phyloP scores from a whole-genome alignment of 2,797 vertebrate species.

The Oreochromis mossambicus region DNA sequence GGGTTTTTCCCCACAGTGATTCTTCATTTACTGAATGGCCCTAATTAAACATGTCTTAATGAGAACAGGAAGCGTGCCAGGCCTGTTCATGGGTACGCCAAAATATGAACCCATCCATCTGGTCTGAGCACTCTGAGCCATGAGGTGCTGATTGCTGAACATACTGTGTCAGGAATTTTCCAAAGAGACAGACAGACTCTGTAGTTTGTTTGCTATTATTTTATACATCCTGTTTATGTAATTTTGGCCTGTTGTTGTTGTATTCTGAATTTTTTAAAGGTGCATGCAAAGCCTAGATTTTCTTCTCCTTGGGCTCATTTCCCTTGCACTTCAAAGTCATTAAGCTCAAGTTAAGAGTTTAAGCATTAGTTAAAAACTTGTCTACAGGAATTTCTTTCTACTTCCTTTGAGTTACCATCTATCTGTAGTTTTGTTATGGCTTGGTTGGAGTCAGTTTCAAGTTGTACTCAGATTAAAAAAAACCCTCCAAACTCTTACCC shows the following conservation, averaged over 20 bases:
- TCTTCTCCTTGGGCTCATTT: neutral
- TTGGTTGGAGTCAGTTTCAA: neutral
- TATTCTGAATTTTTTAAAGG: neutral
- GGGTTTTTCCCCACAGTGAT: neutral
- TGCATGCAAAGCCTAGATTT: neutral
- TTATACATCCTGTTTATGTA: neutral
- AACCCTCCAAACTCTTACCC: neutral
- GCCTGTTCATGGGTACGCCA: neutral
- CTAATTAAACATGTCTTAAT: slow-evolving; percentile 25
- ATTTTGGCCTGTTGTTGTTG: neutral
- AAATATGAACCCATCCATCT: slow-evolving; percentile 23
- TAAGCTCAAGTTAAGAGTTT: neutral
- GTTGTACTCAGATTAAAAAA: neutral
- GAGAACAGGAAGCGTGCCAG: slow-evolving; percentile 22
- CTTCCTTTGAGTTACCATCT: neutral
- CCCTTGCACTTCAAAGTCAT: neutral
- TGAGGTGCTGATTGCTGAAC: neutral
- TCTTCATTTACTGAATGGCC: neutral
- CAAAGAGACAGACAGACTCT: neutral
- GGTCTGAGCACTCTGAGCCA: neutral
- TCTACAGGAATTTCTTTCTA: neutral
- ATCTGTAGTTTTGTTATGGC: neutral
- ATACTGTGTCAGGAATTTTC: neutral
- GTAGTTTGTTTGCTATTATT: neutral
- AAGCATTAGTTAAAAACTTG: neutral